Conservation (phyloP, 1,140 invertebrate species). For the Sminthurides bifidus region DNA sequence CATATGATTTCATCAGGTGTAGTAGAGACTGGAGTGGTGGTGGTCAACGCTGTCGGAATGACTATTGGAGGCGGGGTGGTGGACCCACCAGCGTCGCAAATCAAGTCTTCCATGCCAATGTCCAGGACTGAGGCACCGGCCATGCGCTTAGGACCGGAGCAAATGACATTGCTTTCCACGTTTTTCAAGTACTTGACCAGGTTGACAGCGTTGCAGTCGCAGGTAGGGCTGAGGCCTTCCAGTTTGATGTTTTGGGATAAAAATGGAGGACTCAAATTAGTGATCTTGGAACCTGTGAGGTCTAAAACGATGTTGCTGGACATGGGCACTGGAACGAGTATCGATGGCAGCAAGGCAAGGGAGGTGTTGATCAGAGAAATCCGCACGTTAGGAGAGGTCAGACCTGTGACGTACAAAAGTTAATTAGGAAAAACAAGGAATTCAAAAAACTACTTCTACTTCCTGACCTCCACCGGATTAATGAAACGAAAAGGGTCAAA, state of each 20-base stretch:
- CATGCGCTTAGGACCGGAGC: conserved; percentile 55
- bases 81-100: conserved; percentile 50
- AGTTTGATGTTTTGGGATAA: conserved; percentile 63
- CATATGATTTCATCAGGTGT: conserved; percentile 58
- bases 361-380: conserved; percentile 68
- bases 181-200: conserved; percentile 61
- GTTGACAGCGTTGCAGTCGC: conserved; percentile 68
- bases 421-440: background rate
- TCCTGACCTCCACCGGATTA: no score
- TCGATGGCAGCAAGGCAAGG: conserved; percentile 57
- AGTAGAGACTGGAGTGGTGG: conserved; percentile 37
- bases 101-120: conserved; percentile 63
- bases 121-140: conserved; percentile 53
- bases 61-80: conserved; percentile 37
- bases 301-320: conserved; percentile 67
- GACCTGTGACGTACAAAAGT: conserved; percentile 38
- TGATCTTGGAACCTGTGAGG: conserved; percentile 61
- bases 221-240: conserved; percentile 61
- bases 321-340: conserved; percentile 77
- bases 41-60: conserved; percentile 34
- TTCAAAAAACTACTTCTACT: no score
- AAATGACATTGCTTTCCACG: conserved; percentile 43
- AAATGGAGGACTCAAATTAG: conserved; percentile 59
- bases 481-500: no score
- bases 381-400: conserved; percentile 55